These are phyloP conservation scores for Rhagoletis zephyria DNA, from an alignment of 1,140 invertebrate genomes.

Conservation along the genomic window DNA sequence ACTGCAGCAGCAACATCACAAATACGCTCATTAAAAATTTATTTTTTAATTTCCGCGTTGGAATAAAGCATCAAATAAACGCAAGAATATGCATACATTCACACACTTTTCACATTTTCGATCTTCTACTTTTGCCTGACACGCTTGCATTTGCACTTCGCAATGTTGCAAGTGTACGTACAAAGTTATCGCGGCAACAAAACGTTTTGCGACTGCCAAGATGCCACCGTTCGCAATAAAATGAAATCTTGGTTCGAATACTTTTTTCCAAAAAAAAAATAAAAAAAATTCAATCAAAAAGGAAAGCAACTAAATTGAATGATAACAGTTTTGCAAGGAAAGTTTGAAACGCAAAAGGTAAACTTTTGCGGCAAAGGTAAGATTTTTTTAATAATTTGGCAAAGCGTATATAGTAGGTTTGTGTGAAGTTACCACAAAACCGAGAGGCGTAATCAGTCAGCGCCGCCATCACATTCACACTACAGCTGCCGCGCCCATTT, in stretches of 20 bases:
- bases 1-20: background rate
- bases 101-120: background rate
- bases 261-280: background rate
- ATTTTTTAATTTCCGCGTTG: background rate
- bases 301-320: background rate
- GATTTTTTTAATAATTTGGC: background rate
- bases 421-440: constrained; percentile 1
- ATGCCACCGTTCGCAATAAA: constrained; percentile 16
- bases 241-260: background rate
- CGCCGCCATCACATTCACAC: background rate
- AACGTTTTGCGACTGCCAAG: constrained; percentile 37
- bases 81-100: background rate
- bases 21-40: constrained; percentile 26
- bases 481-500: constrained; percentile 29
- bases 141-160: background rate
- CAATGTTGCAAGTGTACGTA: background rate
- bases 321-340: background rate
- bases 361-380: background rate
- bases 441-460: constrained; percentile 18
- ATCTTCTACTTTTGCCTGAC: background rate
- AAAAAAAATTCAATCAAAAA: constrained; percentile 20
- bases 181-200: constrained; percentile 31
- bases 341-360: background rate
- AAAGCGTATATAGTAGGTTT: background rate
- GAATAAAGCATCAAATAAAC: background rate